These are phyloP conservation scores for Callorhinus ursinus DNA, from an alignment of 2,113 vertebrate genomes.

Conservation along the genomic window DNA sequence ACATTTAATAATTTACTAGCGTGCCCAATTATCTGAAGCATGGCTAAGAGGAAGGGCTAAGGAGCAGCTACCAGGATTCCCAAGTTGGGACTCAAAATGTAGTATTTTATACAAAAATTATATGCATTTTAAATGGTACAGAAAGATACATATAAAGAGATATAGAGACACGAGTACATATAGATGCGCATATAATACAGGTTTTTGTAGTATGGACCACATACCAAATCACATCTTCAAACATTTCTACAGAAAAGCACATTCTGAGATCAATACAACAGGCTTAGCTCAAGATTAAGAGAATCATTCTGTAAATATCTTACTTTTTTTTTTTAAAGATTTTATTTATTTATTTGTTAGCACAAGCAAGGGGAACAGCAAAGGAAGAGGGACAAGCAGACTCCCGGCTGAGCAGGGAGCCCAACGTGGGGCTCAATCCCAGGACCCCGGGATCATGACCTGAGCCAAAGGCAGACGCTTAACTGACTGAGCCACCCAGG, in stretches of 20 bases:
- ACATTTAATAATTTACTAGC: fast-evolving
- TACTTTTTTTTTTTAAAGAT: background rate
- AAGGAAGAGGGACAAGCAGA: background rate
- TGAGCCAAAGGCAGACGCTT: too few species aligned
- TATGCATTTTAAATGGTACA: background rate
- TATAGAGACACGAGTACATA: background rate
- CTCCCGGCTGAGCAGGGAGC: background rate
- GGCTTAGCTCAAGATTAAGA: background rate
- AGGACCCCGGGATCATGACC: too few species aligned
- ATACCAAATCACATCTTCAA: background rate
- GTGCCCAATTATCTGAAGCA: fast-evolving
- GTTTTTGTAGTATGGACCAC: background rate
- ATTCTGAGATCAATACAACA: background rate
- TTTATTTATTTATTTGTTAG: background rate
- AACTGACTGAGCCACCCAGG: too few species aligned
- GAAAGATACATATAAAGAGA: background rate
- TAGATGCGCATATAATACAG: background rate
- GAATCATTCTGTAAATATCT: background rate
- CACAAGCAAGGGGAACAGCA: too few species aligned
- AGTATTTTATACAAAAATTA: background rate
- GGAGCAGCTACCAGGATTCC: background rate
- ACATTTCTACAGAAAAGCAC: conserved; percentile 33
- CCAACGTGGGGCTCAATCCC: background rate
- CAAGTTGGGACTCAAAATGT: background rate
- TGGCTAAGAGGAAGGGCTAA: background rate